Base-by-base conservation (phyloP, 2,888 invertebrate species). In the Pandemis cinnamomeana region DNA sequence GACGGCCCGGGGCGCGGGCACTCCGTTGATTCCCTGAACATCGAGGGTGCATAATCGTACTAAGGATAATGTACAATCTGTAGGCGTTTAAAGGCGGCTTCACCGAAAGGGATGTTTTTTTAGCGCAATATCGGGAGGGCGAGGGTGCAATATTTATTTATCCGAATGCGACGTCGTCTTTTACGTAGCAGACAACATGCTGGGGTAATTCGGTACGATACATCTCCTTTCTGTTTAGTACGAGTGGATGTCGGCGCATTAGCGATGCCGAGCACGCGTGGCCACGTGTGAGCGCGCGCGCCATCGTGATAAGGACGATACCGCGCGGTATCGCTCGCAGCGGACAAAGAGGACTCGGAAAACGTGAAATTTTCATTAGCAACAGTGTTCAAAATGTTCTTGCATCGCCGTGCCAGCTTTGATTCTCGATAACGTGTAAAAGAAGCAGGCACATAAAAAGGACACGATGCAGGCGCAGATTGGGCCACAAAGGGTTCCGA, bases 1-100 rank as follows among this genome's bases (percentile, higher is more conserved):
- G 94, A 89, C 80, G 80, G 85, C 87, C 84, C 83, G 81, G 81
- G 87, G 91, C 89, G 83, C 85, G 89, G 90, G 92, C 89, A 92
- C 93, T 92, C 89, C 86, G 88, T 82, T 87, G 89, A 93, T 91
- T 93, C 93, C 91, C 93, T 85, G 91, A 89, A 93, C 93, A 91
- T 87, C 91, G 92, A 89, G 94, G 94, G 94, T 94, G 94, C 94
- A 94, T 94, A 94, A 94, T 94, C 93, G 92, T 91, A 93, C 92
- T 93, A 92, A 93, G 93, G 94, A 94, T 93, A 94, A 93, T 94
- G 93, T 94, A 94, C 94, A 94, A 94, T 94, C 94, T 94, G 94
- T 93, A 94, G 94, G 93, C 94, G 93, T 94, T 94, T 94, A 94
- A 93, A 94, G 93, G 91, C 93, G 90, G 93, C 93, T 90, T 91